phyloP scores from a whole-genome alignment of 2,888 invertebrate genomes.

The Phragmatobia fuliginosa region DNA sequence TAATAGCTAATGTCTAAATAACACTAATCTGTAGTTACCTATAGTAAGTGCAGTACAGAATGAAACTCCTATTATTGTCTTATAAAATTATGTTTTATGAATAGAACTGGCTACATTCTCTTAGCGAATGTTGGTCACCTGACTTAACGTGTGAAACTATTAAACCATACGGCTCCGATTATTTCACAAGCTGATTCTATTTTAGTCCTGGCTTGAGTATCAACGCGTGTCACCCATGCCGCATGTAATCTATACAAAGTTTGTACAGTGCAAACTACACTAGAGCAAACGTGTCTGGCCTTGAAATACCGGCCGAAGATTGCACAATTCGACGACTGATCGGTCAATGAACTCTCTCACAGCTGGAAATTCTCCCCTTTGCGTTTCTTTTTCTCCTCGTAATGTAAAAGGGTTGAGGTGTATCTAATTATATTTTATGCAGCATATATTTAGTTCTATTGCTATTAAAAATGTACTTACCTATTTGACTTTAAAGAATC shows the following conservation, averaged over 20 bases:
- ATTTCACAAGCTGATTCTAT: constrained; percentile 77
- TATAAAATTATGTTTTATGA: constrained; percentile 20
- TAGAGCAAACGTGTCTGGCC: constrained; percentile 39
- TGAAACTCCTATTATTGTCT: background rate
- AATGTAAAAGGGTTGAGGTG: background rate
- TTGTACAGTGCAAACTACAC: constrained; percentile 46
- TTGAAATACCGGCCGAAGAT: constrained; percentile 46
- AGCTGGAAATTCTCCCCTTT: constrained; percentile 45
- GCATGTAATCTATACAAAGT: constrained; percentile 46
- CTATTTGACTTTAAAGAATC: no score
- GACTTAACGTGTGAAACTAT: constrained; percentile 53
- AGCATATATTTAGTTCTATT: background rate
- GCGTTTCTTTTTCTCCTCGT: background rate
- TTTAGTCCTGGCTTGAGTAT: constrained; percentile 75
- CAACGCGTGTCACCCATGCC: constrained; percentile 53
- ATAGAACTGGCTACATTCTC: constrained; percentile 34
- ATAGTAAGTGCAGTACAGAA: background rate
- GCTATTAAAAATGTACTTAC: no score
- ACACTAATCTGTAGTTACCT: background rate
- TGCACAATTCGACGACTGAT: constrained; percentile 25
- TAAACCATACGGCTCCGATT: constrained; percentile 51
- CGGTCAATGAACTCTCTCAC: constrained; percentile 44
- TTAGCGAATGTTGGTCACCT: constrained; percentile 53
- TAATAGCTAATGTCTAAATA: constrained; percentile 7
- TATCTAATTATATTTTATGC: background rate